Evolutionary conservation across 1,140 invertebrate genomes (phyloP), one percentile per base, ranked within the genome.

Genomic region (Philotrypesis tridentata): DNA sequence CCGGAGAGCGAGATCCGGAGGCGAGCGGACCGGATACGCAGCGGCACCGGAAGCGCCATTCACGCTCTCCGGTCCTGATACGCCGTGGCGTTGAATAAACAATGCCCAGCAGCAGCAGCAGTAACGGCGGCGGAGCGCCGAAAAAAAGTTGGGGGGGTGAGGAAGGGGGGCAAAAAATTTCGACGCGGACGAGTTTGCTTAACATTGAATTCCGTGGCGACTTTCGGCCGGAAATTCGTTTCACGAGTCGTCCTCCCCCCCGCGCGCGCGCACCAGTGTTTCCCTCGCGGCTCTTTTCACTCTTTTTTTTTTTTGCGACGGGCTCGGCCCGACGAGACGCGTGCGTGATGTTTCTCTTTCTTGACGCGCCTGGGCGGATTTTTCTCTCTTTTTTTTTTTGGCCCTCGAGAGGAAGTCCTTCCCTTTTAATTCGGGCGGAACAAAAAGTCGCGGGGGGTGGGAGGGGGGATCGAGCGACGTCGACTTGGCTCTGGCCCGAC

Each of bases 31-130:
- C 82, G 85, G 83, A 78, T 81, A 75, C 81, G 80, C 43, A 40
- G 70, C 87, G 61, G 61, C 61, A 89, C 88, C 90, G 90, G 91
- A 92, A 90, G 85, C 86, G 85, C 90, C 88, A 92, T 92, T 92
- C 89, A 91, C 90, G 85, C 89, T 74, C 79, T 83, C 76, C 82
- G 82, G 84, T 85, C 76, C 82, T 90, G 90, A 91, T 91, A 91
- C 86, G 87, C 85, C 83, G 83, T 86, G 86, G 85, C 84, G 83
- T 86, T 90, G 89, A 91, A 91, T 91, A 90, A 91, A 91, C 90
- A 91, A 91, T 90, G 86, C 84, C 81, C 33, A 79, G 71, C 71
- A 43, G 60, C 83, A 48, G 29, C 8, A 31, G 84, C 40, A 31
- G n/a, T n/a, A n/a, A n/a, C n/a, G n/a, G n/a, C n/a, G n/a, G n/a